A percentile compares a stretch with the other conserved stretches of the same genome.
phyloP scores from a whole-genome alignment of 2,888 invertebrate species.

The Lydus trimaculatus region DNA sequence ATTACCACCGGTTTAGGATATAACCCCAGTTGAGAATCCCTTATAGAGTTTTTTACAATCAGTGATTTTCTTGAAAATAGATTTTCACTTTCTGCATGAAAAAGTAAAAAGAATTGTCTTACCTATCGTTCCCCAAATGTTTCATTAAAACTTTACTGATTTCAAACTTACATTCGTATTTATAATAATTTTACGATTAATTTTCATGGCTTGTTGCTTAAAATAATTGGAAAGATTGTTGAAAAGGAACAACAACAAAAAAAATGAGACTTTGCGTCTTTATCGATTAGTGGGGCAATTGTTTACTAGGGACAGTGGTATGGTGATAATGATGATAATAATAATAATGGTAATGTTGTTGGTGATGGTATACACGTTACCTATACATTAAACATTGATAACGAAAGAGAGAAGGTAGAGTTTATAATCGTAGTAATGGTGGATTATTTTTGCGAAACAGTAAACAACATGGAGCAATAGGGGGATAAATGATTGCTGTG shows the following conservation, averaged over 20 bases:
- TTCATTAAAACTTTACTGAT: neutral
- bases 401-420: slow-evolving; percentile 28
- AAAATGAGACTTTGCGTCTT: neutral
- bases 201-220: slow-evolving; percentile 1
- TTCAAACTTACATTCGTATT: neutral
- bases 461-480: slow-evolving; percentile 36
- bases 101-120: neutral
- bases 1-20: neutral
- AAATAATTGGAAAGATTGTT: neutral
- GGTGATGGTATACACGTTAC: neutral
- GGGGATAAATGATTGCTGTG: slow-evolving; percentile 49
- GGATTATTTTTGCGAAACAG: slow-evolving; percentile 49
- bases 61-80: neutral
- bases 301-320: slow-evolving; percentile 12
- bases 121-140: too few species aligned
- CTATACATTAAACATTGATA: slow-evolving; percentile 25
- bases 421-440: slow-evolving; percentile 48
- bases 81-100: neutral
- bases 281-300: slow-evolving; percentile 20
- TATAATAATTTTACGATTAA: neutral
- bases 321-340: neutral
- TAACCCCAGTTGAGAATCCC: too few species aligned
- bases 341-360: neutral
- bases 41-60: too few species aligned
- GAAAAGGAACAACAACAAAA: neutral